Evolutionary conservation across 2,113 vertebrate species (phyloP).

Genomic region (Neogobius melanostomus): DNA sequence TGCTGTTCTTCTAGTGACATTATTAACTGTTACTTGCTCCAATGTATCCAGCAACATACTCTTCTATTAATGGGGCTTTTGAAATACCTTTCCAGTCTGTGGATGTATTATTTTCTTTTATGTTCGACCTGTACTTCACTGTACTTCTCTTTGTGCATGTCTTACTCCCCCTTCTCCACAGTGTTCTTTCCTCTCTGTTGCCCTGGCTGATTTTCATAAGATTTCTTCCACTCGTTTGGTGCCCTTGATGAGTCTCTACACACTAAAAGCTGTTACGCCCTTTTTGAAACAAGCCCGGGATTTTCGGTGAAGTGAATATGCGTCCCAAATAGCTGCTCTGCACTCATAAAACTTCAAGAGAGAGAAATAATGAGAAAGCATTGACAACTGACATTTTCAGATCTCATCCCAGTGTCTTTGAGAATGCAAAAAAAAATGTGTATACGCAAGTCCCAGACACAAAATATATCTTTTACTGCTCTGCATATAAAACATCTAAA

Average conservation of each 20-base stretch:
- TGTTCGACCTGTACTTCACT: slow-evolving; percentile 27
- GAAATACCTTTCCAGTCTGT: not conserved
- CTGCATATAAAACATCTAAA: slow-evolving; percentile 1
- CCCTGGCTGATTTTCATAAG: slow-evolving; percentile 63
- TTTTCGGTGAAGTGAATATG: slow-evolving; percentile 50
- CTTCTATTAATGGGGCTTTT: not conserved
- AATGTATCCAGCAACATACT: not conserved
- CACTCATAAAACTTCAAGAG: slow-evolving; percentile 67
- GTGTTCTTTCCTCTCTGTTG: slow-evolving; percentile 55
- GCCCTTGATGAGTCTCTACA: slow-evolving; percentile 62
- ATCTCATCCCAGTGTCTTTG: slow-evolving; percentile 39
- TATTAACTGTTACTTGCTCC: slow-evolving; percentile 43
- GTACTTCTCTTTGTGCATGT: slow-evolving; percentile 6
- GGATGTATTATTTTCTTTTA: slow-evolving; percentile 32
- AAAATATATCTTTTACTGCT: slow-evolving; percentile 12
- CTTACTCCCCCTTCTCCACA: slow-evolving; percentile 21
- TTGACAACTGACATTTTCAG: slow-evolving; percentile 65
- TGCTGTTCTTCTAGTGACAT: slow-evolving; percentile 66
- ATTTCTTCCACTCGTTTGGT: slow-evolving; percentile 67
- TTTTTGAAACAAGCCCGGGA: slow-evolving; percentile 50
- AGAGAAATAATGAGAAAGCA: slow-evolving; percentile 70
- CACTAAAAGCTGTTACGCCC: slow-evolving; percentile 65
- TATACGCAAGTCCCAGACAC: slow-evolving; percentile 36
- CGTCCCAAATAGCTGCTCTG: slow-evolving; percentile 68
- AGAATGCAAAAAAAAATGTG: slow-evolving; percentile 1